Evolutionary conservation across 2,797 vertebrate species (phyloP), one percentile per base, ranked within the genome.

Genomic region (Anabas testudineus): DNA sequence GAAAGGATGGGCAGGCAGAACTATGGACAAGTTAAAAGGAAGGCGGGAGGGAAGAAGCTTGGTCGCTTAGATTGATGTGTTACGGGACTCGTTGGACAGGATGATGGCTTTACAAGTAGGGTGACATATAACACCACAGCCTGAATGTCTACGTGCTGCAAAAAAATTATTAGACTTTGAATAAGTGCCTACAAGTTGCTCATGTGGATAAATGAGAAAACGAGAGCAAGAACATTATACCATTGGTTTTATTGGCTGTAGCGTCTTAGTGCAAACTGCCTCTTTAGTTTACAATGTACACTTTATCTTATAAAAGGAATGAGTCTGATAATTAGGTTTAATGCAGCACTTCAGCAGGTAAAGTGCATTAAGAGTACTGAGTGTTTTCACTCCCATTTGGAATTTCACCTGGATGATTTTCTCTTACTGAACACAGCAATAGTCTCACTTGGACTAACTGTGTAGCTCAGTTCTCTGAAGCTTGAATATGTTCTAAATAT

Each of bases 351-450:
- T 67, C 2, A 55, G 19, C 55, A 68, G 32, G 36, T 65, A 24
- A 67, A 54, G 36, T 34, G 5, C 18, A 36, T 60, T 54, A 39
- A 49, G 5, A 52, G 70, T 30, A 45, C 2, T 48, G 4, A 43
- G 42, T 46, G 21, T 56, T 45, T 28, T 56, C 10, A 46, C 28
- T 13, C 21, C 3, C 3, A 1, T 71, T 60, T 45, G 19, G 24
- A 39, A 60, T 46, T 67, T 60, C 55, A 37, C 15, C 10, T 37
- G 49, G 41, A 53, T 66, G 37, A 80, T 62, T 71, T 69, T 49
- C 52, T 75, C 54, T 67, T 67, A 49, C 67, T 46, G 62, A 72
- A 65, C 13, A 37, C 55, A 62, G 71, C n/a, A 73, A 71, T 41
- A 34, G 41, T 13, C 41, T 19, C n/a, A 15, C 18, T 43, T 63